A percentile compares a stretch with the other conserved stretches of the same genome.
Evolutionary conservation across 35 echinoderm and acorn worm species (phyloP).

Genomic region (Anneissia japonica): DNA sequence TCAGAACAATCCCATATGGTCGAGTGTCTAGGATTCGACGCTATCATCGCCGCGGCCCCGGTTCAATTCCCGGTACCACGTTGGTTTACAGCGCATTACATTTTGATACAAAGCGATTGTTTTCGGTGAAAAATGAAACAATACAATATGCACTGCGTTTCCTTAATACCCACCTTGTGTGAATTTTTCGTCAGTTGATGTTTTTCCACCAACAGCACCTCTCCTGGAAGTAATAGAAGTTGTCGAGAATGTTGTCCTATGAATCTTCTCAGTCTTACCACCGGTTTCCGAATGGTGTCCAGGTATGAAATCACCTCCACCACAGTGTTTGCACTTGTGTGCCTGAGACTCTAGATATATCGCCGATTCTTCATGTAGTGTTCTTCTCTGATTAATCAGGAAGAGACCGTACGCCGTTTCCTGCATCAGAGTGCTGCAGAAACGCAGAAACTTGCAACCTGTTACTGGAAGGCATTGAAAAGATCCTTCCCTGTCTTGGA

Average conservation of each 20-base stretch:
- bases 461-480: not conserved
- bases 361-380: conserved; percentile 71
- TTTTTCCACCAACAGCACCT: not conserved
- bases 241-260: not conserved
- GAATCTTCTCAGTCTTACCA: not conserved
- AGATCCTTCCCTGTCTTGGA: conserved; percentile 26
- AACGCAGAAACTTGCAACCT: conserved; percentile 61
- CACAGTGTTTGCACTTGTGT: conserved; percentile 82
- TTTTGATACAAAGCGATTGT: no score
- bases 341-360: conserved; percentile 77
- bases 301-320: conserved; percentile 75
- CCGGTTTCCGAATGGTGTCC: conserved; percentile 1
- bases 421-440: conserved; percentile 72
- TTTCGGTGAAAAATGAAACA: no score
- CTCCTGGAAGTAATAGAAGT: not conserved
- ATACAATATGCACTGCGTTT: not conserved
- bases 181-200: not conserved
- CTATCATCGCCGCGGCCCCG: no score
- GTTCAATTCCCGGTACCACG: no score
- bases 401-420: conserved; percentile 80
- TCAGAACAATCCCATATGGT: no score
- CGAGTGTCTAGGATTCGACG: no score
- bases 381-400: conserved; percentile 63
- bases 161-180: not conserved
- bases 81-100: no score